Conservation (phyloP, 2,888 invertebrate genomes). For the Drosophila greeni region DNA sequence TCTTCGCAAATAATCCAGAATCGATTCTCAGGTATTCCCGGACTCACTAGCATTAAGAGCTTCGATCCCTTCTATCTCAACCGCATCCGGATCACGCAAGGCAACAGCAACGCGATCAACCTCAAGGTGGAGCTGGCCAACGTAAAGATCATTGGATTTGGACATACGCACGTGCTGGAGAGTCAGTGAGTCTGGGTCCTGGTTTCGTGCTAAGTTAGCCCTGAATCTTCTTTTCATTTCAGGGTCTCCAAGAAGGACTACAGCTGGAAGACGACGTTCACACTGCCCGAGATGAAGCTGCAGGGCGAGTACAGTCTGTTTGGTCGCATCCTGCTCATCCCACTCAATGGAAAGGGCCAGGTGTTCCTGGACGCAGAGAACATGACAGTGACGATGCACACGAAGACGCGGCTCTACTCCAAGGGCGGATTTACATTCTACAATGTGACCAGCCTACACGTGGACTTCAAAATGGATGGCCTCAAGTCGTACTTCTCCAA, state of each 20-base stretch:
- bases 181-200: conserved; percentile 80
- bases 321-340: conserved; percentile 85
- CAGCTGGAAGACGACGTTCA: conserved; percentile 85
- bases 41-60: conserved; percentile 80
- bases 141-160: conserved; percentile 84
- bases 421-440: conserved; percentile 84
- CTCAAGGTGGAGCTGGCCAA: conserved; percentile 86
- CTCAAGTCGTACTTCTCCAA: conserved; percentile 85
- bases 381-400: conserved; percentile 83
- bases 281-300: conserved; percentile 84
- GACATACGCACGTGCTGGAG: conserved; percentile 82
- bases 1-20: not conserved
- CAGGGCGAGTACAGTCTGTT: conserved; percentile 85
- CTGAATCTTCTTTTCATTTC: conserved; percentile 50
- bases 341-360: conserved; percentile 83
- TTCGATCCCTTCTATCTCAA: conserved; percentile 85
- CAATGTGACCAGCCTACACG: conserved; percentile 84
- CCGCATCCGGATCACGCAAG: conserved; percentile 85
- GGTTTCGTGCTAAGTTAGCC: no score
- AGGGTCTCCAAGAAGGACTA: conserved; percentile 85
- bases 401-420: conserved; percentile 83
- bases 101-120: conserved; percentile 85
- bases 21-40: conserved; percentile 72
- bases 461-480: conserved; percentile 85
- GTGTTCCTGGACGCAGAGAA: conserved; percentile 87